These are phyloP conservation scores for Agelas oroides DNA, from an alignment of 37 sponge, comb jelly and placozoan species.

Conservation along the genomic window DNA sequence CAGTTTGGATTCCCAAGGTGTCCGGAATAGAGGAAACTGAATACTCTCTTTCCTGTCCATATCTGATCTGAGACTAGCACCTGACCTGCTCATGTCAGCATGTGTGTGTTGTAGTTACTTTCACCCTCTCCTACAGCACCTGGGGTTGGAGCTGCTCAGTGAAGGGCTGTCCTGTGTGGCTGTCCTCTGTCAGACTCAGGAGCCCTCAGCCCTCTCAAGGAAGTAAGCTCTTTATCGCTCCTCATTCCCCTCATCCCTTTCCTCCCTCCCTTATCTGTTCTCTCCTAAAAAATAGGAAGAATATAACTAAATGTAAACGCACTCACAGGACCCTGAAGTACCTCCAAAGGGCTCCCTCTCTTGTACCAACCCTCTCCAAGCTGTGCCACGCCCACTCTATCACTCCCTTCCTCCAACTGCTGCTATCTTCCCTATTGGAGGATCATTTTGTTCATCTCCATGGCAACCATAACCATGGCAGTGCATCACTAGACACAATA, in stretches of 20 bases:
- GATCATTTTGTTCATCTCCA: slow-evolving; percentile 29
- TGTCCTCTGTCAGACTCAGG: slow-evolving; percentile 53
- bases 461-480: neutral
- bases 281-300: no score
- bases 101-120: no score
- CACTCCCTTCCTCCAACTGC: slow-evolving; percentile 10
- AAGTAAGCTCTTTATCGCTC: no score
- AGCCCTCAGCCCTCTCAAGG: slow-evolving; percentile 18
- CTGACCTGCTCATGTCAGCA: no score
- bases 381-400: slow-evolving; percentile 24
- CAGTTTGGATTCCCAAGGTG: no score
- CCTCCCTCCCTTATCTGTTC: no score
- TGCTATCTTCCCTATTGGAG: slow-evolving; percentile 36
- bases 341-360: slow-evolving; percentile 1
- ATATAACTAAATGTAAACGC: no score
- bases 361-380: slow-evolving; percentile 14
- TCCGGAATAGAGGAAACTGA: no score
- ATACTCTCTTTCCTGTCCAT: no score
- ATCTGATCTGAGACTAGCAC: no score
- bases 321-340: slow-evolving; percentile 42
- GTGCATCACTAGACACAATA: neutral
- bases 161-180: slow-evolving; percentile 53
- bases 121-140: slow-evolving; percentile 22
- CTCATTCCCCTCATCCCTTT: no score
- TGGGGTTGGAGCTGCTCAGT: slow-evolving; percentile 21